Conservation (phyloP, 2,797 vertebrate genomes). For the Sebastes aleutianus region DNA sequence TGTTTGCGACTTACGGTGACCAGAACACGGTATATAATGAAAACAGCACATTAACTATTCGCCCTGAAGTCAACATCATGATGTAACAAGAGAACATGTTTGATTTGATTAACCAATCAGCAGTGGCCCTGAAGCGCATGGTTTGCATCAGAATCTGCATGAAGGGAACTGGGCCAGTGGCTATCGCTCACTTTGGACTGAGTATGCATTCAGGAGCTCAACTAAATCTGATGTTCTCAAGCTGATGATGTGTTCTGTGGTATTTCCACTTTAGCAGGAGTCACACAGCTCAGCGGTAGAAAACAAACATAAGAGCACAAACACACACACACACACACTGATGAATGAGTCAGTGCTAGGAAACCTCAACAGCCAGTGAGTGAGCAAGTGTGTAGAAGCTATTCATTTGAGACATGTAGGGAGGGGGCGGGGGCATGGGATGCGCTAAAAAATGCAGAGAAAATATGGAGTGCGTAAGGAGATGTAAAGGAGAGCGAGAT, state of each 20-base stretch:
- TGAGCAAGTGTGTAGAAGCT: constrained; percentile 4
- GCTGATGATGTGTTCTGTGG: not conserved
- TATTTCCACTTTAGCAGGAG: constrained; percentile 20
- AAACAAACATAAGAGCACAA: constrained; percentile 10
- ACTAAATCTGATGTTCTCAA: constrained; percentile 9
- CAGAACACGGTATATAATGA: not conserved
- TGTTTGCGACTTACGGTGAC: not conserved
- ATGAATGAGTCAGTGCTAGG: constrained; percentile 3
- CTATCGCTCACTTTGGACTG: not conserved
- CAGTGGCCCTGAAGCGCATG: constrained; percentile 3
- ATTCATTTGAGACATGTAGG: not conserved
- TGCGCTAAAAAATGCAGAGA: not conserved
- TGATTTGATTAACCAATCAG: constrained; percentile 29
- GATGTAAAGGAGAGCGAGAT: not conserved
- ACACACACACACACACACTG: not conserved
- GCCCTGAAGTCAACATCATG: not conserved
- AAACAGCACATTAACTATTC: constrained; percentile 12
- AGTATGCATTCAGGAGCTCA: not conserved
- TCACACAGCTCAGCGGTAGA: constrained; percentile 10
- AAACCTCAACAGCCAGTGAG: not conserved
- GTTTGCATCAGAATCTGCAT: not conserved
- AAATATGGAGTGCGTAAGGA: not conserved
- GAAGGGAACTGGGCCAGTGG: not conserved
- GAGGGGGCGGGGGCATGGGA: not conserved
- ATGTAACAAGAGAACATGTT: constrained; percentile 6